Percentiles rank a stretch among this genome's conserved stretches.
These are phyloP conservation scores for Dendrocincla fuliginosa DNA, from an alignment of 2,797 vertebrate species.

Conservation along the genomic window DNA sequence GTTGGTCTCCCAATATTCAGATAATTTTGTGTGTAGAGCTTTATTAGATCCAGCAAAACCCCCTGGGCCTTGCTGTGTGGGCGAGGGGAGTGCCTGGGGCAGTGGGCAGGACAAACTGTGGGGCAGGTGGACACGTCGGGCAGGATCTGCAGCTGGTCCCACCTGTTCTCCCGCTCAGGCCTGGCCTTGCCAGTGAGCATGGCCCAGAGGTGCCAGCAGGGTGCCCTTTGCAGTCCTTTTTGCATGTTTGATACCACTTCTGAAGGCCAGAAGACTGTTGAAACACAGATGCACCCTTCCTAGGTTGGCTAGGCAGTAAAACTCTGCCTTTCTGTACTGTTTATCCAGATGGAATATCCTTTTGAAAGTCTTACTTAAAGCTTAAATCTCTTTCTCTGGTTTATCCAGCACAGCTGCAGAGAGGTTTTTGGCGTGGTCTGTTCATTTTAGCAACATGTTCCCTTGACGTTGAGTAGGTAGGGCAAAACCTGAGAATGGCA, in stretches of 20 bases:
- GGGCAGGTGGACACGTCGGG: accelerated
- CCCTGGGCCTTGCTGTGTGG: accelerated
- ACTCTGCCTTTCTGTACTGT: background rate
- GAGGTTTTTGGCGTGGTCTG: background rate
- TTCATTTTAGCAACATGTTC: background rate
- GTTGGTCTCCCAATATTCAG: background rate
- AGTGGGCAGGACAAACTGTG: background rate
- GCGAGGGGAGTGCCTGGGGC: accelerated
- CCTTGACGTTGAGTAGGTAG: background rate
- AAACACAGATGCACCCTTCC: background rate
- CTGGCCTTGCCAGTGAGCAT: background rate
- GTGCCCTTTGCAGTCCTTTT: background rate
- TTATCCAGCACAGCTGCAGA: background rate
- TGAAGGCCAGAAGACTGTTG: background rate
- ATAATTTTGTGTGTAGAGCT: background rate
- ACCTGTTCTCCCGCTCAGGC: background rate
- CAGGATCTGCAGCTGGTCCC: background rate
- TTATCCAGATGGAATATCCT: background rate
- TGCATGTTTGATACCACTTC: accelerated
- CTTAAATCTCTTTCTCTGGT: background rate
- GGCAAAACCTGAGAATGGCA: background rate
- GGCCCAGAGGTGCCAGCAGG: background rate
- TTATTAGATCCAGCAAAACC: background rate
- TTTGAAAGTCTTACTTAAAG: background rate
- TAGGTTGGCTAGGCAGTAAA: background rate